phyloP scores from a whole-genome alignment of 1,140 invertebrate genomes.

The Panulirus ornatus region DNA sequence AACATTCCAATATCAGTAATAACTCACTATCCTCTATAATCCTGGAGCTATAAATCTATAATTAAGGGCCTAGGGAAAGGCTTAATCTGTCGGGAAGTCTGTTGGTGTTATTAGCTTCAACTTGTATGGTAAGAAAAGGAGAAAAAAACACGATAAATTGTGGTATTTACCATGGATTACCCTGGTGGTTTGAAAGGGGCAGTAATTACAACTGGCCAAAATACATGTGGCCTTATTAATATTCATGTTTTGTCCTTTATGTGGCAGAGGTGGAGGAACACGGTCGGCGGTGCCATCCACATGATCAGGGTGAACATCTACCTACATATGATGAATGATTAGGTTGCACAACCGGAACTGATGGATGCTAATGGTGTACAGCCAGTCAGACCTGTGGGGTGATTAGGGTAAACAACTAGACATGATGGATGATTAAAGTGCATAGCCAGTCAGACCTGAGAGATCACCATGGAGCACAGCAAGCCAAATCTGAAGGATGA shows the following conservation, averaged over 20 bases:
- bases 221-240: conserved; percentile 38
- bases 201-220: conserved; percentile 6
- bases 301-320: no score
- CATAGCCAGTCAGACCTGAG: no score
- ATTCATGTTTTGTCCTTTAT: conserved; percentile 41
- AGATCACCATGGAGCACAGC: no score
- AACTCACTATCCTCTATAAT: conserved; percentile 53
- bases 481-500: no score
- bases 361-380: no score
- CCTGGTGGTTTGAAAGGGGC: neutral
- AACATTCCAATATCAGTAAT: conserved; percentile 23
- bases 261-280: conserved; percentile 8
- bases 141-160: conserved; percentile 32
- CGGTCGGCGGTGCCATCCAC: no score
- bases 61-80: conserved; percentile 15
- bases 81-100: conserved; percentile 9
- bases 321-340: no score
- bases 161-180: conserved; percentile 42
- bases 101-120: conserved; percentile 24
- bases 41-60: conserved; percentile 52
- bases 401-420: no score
- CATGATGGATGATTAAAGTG: no score
- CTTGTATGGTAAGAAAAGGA: neutral
- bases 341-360: no score
- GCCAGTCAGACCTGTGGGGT: no score